Evolutionary conservation across 92 coral and sea anemone species (phyloP), one percentile per base, ranked within the genome.

Genomic region (Siderastrea radians): DNA sequence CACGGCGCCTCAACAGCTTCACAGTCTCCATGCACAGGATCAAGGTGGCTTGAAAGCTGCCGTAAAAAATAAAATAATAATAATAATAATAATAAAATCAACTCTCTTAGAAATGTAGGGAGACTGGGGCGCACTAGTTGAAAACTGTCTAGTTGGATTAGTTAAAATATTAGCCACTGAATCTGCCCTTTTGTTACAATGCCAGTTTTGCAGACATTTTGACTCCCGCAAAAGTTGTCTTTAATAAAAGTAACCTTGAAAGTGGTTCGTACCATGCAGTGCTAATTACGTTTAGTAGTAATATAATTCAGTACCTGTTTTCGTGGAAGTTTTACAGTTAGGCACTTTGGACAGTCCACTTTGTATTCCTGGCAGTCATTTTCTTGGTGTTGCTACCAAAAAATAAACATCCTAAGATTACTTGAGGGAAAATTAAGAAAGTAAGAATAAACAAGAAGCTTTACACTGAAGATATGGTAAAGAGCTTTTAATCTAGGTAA

Each of bases 21-120:
- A 43, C 94, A 91, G n/a, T 91, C 91, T 5, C 91, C 91, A 46
- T 82, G 49, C 9, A 91, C 15, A 60, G 91, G 86, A 74, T 91
- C 91, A 26, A 87, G 50, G 67, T 91, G 94, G 13, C 57, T 72
- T 11, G 88, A 46, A 77, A 87, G 81, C 94, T 91, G 61, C 15
- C 5, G 47, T 15, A 53, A 68, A 6, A 55, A 81, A 73, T 16
- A 63, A 19, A 63, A 63, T 16, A 73, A 17, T 68, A 46, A 3
- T 46, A 71, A 9, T 0, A 14, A 8, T 7, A 8, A 66, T n/a
- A 66, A 2, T 10, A 2, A 17, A 66, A 26, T 26, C 12, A 53
- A 53, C 6, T 53, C 57, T 26, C 38, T 26, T 26, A 26, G 38
- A 26, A 26, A 26, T 0, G 0, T 26, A 0, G 38, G 38, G 38